Conservation (phyloP, 2,888 invertebrate genomes). For the Stenolophus ochropezus region DNA sequence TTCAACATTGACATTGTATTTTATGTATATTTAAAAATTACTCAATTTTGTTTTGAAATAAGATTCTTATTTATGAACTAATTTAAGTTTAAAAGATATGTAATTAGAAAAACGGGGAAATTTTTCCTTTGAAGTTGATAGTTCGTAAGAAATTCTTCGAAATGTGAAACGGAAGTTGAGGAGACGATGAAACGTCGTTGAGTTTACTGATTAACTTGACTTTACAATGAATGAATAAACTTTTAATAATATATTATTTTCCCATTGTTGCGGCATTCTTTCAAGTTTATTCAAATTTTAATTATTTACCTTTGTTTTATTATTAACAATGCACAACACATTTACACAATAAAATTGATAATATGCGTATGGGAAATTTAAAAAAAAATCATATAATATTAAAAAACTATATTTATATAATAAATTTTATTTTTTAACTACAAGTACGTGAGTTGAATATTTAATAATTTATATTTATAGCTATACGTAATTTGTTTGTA, state of each 20-base stretch:
- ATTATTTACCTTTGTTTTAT: too few relatives aligned
- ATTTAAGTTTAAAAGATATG: slow-evolving; percentile 6
- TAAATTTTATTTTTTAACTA: too few relatives aligned
- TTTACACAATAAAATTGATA: too few relatives aligned
- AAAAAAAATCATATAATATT: too few relatives aligned
- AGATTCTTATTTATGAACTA: background rate
- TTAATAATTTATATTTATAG: background rate
- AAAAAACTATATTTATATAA: too few relatives aligned
- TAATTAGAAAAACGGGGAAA: background rate
- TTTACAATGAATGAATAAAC: slow-evolving; percentile 1
- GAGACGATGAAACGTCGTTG: background rate
- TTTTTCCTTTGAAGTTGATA: background rate
- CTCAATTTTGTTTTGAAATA: background rate
- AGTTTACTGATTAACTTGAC: slow-evolving; percentile 12
- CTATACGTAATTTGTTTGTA: background rate
- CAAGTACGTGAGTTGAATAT: background rate
- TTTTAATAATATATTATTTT: background rate
- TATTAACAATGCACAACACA: too few relatives aligned
- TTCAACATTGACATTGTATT: too few relatives aligned
- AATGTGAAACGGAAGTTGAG: background rate
- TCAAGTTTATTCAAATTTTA: too few relatives aligned
- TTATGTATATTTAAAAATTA: too few relatives aligned
- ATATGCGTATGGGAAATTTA: too few relatives aligned
- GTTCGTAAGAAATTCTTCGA: slow-evolving; percentile 1
- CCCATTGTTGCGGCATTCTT: background rate